Evolutionary conservation across 2,113 vertebrate genomes (phyloP).

Genomic region (Glaucomys volans): DNA sequence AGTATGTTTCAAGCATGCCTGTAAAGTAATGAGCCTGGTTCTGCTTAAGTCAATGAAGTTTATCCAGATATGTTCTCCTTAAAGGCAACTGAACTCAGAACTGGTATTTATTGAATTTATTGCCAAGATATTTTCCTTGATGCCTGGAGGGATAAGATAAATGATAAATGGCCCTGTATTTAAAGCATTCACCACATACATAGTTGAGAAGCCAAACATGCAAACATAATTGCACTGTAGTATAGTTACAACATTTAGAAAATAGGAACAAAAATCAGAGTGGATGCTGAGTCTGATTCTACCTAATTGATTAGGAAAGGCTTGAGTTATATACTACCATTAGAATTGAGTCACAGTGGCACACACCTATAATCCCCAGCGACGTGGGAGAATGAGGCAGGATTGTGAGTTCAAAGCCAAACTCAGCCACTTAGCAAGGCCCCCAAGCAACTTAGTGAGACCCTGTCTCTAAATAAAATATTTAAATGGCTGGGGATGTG

Average conservation of each 20-base stretch:
- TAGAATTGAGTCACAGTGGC: neutral
- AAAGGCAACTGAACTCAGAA: neutral
- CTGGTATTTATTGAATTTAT: slow-evolving; percentile 11
- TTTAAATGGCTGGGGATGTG: too few relatives aligned
- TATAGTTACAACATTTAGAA: neutral
- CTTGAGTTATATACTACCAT: neutral
- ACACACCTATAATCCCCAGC: too few relatives aligned
- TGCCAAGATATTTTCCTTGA: neutral
- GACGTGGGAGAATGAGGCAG: too few relatives aligned
- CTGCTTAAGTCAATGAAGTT: neutral
- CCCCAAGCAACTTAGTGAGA: too few relatives aligned
- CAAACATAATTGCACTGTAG: neutral
- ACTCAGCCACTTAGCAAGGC: too few relatives aligned
- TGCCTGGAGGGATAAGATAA: neutral
- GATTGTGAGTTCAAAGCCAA: too few relatives aligned
- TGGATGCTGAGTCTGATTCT: neutral
- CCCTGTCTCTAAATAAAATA: too few relatives aligned
- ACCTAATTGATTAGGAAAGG: neutral
- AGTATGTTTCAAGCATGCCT: neutral
- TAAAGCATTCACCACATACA: neutral
- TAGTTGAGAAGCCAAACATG: neutral
- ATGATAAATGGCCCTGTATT: neutral
- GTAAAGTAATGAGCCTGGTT: neutral
- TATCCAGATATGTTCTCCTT: neutral
- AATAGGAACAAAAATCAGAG: neutral